phyloP scores from a whole-genome alignment of 2,888 invertebrate genomes.

The Patella caerulea region DNA sequence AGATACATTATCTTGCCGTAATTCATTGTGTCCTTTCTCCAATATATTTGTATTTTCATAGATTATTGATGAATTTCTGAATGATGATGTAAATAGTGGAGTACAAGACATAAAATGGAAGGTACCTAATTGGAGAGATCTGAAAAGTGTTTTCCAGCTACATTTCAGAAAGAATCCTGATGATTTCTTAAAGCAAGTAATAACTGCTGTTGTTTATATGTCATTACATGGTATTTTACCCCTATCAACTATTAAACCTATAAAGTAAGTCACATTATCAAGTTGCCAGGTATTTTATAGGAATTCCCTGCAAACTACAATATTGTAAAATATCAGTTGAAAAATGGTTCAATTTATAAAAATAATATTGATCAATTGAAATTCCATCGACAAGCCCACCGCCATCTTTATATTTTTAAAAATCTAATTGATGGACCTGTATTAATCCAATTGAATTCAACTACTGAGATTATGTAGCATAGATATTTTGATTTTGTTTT shows the following conservation, averaged over 20 bases:
- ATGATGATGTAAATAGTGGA: not conserved
- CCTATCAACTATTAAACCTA: not conserved
- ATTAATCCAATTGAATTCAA: too few relatives aligned
- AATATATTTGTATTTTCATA: constrained; percentile 10
- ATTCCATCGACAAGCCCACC: too few relatives aligned
- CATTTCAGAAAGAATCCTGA: not conserved
- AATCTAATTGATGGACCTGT: too few relatives aligned
- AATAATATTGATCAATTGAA: too few relatives aligned
- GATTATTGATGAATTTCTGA: constrained; percentile 28
- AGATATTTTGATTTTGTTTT: too few relatives aligned
- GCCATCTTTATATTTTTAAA: too few relatives aligned
- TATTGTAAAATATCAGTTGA: too few relatives aligned
- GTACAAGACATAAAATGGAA: not conserved
- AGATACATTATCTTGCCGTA: not conserved
- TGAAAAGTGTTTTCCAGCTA: not conserved
- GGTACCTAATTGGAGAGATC: constrained; percentile 16
- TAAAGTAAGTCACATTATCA: constrained; percentile 13
- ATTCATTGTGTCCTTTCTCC: too few relatives aligned
- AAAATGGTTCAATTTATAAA: too few relatives aligned
- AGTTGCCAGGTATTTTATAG: too few relatives aligned
- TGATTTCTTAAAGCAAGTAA: constrained; percentile 16
- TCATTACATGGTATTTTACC: constrained; percentile 14
- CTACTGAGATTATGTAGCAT: too few relatives aligned
- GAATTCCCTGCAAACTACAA: too few relatives aligned
- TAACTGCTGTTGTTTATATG: constrained; percentile 19